Conservation (phyloP, 1,140 invertebrate species). For the Drosophila aff. region DNA sequence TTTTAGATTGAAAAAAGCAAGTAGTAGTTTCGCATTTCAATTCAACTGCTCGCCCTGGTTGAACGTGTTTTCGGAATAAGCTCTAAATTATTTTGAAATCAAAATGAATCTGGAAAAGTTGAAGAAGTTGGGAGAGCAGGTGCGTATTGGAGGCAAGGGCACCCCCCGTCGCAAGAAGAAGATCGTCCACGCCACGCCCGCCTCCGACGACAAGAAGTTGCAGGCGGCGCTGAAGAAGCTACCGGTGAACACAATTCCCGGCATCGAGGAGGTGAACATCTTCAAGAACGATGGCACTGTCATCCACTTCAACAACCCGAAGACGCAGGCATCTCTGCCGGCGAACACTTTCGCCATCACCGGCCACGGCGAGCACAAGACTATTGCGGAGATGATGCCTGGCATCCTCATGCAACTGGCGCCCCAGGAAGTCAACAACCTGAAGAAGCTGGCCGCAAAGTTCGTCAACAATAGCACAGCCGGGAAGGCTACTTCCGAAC, state of each 20-base stretch:
- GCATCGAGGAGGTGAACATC: conserved; percentile 99
- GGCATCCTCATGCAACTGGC: conserved; percentile 98
- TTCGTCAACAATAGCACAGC: conserved; percentile 86
- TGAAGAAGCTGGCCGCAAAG: conserved; percentile 94
- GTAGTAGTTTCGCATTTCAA: conserved; percentile 72
- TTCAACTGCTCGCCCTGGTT: conserved; percentile 23
- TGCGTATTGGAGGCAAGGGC: conserved; percentile 97
- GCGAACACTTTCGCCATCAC: conserved; percentile 98
- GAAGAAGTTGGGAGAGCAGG: conserved; percentile 92
- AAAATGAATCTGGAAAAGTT: conserved; percentile 95
- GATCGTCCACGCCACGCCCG: conserved; percentile 97
- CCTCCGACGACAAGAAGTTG: conserved; percentile 98
- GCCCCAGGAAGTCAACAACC: conserved; percentile 95
- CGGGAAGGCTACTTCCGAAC: conserved; percentile 89
- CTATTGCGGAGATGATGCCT: conserved; percentile 95
- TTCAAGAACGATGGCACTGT: conserved; percentile 98
- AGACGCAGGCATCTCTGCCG: conserved; percentile 97
- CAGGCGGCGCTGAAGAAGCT: conserved; percentile 97
- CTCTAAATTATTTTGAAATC: conserved; percentile 73
- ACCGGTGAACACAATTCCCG: conserved; percentile 96
- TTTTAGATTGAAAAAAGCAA: not conserved
- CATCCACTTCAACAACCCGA: conserved; percentile 98
- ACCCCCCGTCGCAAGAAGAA: conserved; percentile 99
- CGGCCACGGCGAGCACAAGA: conserved; percentile 97
- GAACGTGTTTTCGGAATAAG: conserved; percentile 81